These are phyloP conservation scores for Acanthurus lineatus DNA, from an alignment of 2,797 vertebrate genomes.

Conservation along the genomic window DNA sequence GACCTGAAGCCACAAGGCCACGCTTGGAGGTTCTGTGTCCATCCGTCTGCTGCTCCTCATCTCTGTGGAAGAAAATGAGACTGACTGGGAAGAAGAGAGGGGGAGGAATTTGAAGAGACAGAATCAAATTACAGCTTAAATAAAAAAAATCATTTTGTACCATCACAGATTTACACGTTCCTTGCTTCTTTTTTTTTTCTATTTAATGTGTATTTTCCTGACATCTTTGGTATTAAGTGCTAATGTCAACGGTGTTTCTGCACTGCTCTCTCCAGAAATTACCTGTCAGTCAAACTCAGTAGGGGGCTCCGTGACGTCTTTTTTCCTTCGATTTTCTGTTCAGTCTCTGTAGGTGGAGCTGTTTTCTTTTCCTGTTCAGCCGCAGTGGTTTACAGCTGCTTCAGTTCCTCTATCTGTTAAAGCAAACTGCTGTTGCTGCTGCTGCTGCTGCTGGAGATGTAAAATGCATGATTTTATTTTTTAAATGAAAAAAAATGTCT, in stretches of 20 bases:
- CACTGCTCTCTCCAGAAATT: conserved; percentile 42
- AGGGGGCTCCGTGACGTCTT: conserved; percentile 21
- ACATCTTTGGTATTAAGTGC: conserved; percentile 19
- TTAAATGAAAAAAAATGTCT: background rate
- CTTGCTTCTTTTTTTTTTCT: conserved; percentile 1
- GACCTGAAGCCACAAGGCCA: conserved; percentile 88
- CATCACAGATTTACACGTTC: background rate
- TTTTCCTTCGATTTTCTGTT: conserved; percentile 19
- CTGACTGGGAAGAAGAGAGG: background rate
- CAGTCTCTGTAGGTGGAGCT: conserved; percentile 47
- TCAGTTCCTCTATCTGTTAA: conserved; percentile 18
- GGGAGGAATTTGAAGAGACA: conserved; percentile 3
- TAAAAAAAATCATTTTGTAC: conserved; percentile 11
- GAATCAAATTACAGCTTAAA: conserved; percentile 34
- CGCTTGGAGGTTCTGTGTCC: conserved; percentile 59
- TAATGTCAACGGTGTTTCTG: conserved; percentile 31
- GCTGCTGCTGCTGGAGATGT: conserved; percentile 36
- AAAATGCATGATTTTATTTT: conserved; percentile 27
- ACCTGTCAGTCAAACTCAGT: conserved; percentile 57
- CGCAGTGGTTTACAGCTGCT: conserved; percentile 6
- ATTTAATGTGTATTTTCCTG: conserved; percentile 16
- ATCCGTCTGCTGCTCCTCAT: conserved; percentile 44
- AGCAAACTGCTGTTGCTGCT: conserved; percentile 23
- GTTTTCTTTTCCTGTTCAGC: conserved; percentile 24
- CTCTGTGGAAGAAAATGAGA: conserved; percentile 34